Base-by-base conservation (phyloP, 1,140 invertebrate genomes). In the Microplitis mediator region DNA sequence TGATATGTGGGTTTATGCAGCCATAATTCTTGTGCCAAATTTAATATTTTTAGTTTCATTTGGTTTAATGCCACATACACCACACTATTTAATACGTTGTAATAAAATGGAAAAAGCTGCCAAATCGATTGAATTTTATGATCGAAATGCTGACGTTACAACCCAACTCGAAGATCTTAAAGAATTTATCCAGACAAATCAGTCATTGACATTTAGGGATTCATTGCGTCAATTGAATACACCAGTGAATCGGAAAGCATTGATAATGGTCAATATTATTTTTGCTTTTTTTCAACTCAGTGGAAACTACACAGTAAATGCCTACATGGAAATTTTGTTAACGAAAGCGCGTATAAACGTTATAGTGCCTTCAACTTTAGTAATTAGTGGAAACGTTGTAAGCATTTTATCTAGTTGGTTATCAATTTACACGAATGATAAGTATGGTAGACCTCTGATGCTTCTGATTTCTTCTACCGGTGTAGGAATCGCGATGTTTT, bases 281-380 rank as follows among this genome's bases (percentile, higher is more conserved):
- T 92, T 93, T 78, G 87, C 92, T 4, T 91, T 93, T 32, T 93
- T 95, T 82, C 93, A 95, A 79, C 88, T 94, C 39, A 93, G 90
- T 67, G 92, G 94, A 1, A 91, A 93, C n/a, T 92, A 92, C 63
- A 92, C 91, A 1, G 88, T 95, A 23, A 91, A 92, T 76, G 91
- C 92, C 36, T 95, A 95, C 78, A 89, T 92, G 16, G 91, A 94
- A 70, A 90, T 91, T 54, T 94, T 95, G 75, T 90, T 95, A 74
- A 83, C 88, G 45, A 89, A 89, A n/a, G 39, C 39, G 5, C 89
- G 89, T 52, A 88, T 88, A 4, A 84, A 74, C 0, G 71, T 80
- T 0, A 79, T 91, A 34, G 80, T 82, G 3, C 83, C 89, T 5
- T 83, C 88, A 50, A 83, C 86, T 58, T 82, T 89, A 11, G 90